Evolutionary conservation across 2,888 invertebrate species (phyloP).

Genomic region (Norana najaformis): DNA sequence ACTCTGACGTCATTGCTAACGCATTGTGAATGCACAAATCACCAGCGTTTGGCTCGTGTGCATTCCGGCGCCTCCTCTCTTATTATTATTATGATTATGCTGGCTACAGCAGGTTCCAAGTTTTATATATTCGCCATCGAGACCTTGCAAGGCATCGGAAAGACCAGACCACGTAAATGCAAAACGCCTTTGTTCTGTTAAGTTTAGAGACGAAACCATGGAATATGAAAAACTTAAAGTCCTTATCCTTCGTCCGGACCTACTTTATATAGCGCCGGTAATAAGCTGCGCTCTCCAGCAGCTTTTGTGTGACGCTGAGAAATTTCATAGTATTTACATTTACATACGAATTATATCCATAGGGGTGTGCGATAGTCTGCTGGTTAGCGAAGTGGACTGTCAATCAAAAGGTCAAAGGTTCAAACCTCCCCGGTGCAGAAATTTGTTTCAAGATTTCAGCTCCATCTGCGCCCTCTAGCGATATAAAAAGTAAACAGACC

Average conservation of each 20-base stretch:
- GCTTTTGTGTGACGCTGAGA: neutral
- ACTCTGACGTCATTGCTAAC: conserved; percentile 1
- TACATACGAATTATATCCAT: too few species aligned
- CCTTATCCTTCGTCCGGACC: neutral
- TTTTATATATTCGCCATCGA: neutral
- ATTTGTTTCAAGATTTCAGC: too few species aligned
- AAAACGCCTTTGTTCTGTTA: neutral
- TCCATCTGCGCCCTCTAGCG: too few species aligned
- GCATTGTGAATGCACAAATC: neutral
- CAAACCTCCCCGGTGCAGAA: too few species aligned
- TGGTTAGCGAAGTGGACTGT: too few species aligned
- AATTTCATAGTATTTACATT: too few species aligned
- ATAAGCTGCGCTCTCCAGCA: neutral
- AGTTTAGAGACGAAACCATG: neutral
- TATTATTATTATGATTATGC: neutral
- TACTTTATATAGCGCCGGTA: neutral
- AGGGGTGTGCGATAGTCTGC: neutral
- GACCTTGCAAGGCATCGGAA: neutral
- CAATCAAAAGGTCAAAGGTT: too few species aligned
- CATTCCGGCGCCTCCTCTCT: neutral
- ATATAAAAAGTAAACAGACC: too few species aligned
- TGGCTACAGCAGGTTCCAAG: neutral
- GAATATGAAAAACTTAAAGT: neutral
- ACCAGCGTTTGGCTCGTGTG: neutral
- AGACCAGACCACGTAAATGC: neutral